Evolutionary conservation across 53 echinoderm and acorn worm species (phyloP).

Genomic region (Arbacia lixula): DNA sequence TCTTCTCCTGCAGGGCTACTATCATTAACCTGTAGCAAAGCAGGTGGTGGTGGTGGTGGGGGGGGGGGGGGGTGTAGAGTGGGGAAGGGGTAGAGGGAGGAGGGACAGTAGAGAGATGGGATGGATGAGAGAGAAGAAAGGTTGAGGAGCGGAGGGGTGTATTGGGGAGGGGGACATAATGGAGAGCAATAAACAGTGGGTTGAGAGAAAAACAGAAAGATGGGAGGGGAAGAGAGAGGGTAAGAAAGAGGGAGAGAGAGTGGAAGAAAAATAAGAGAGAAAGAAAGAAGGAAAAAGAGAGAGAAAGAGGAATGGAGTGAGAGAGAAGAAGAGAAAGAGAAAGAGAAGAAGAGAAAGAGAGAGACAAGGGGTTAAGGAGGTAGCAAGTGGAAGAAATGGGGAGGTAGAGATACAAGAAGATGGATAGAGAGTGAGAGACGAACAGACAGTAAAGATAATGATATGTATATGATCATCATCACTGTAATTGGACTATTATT

Average conservation of each 20-base stretch:
- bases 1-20: slow-evolving; percentile 94
- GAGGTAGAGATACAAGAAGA: too few species aligned
- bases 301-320: neutral
- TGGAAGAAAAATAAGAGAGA: too few species aligned
- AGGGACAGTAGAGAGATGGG: too few species aligned
- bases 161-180: neutral
- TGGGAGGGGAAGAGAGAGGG: too few species aligned
- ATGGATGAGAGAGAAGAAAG: too few species aligned
- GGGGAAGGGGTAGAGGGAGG: neutral
- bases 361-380: neutral
- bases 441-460: too few species aligned
- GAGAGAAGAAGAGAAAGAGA: neutral
- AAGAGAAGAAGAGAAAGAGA: neutral
- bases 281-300: neutral
- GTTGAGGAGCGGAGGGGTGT: too few species aligned
- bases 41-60: neutral
- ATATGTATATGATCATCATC: too few species aligned
- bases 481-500: too few species aligned
- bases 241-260: too few species aligned
- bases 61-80: neutral
- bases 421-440: too few species aligned
- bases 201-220: neutral
- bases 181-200: neutral
- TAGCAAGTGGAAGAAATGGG: neutral
- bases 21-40: slow-evolving; percentile 71